Evolutionary conservation across 2,113 vertebrate species (phyloP), one percentile per base, ranked within the genome.

Genomic region (Strix uralensis): DNA sequence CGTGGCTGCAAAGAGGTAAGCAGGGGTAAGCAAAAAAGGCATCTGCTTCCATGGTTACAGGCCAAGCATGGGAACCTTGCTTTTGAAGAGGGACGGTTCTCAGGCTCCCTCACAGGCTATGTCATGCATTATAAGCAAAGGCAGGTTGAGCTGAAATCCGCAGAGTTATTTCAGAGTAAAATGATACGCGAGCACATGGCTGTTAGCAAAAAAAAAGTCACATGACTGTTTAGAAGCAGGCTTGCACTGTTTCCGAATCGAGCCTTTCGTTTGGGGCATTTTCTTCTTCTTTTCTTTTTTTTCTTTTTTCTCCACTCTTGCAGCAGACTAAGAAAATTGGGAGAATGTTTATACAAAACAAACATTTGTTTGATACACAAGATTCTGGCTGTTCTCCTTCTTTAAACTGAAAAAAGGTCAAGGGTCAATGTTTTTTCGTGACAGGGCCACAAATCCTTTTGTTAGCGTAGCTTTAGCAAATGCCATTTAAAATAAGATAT

Each of bases 41-140:
- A 99, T 99, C 99, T 99, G 99, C 99, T 99, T 99, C 99, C 99
- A 99, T 99, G 99, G 99, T 99, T 99, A 99, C 99, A 98, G 99
- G 98, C 98, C 98, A 99, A 99, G 98, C 98, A 99, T 99, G 99
- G 98, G 98, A 99, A 99, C 98, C 99, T 98, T 96, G 98, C 99
- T 98, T 99, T 99, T 99, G 98, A 99, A 98, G 98, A 98, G 98
- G 97, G 98, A 98, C 97, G 95, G 98, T 99, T 99, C 99, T 99
- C 99, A 99, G 99, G 99, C 99, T 99, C 99, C 98, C 98, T 98
- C 98, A 89, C 98, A 98, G 99, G 98, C 98, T 98, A 98, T 99
- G 99, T 98, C 98, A 99, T 98, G 98, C 99, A 98, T 99, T 99
- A 98, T 98, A 98, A 99, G 99, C 98, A 98, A 98, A 98, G 98